Conservation (phyloP, 2,888 invertebrate species). For the Ectemnius cavifrons region DNA sequence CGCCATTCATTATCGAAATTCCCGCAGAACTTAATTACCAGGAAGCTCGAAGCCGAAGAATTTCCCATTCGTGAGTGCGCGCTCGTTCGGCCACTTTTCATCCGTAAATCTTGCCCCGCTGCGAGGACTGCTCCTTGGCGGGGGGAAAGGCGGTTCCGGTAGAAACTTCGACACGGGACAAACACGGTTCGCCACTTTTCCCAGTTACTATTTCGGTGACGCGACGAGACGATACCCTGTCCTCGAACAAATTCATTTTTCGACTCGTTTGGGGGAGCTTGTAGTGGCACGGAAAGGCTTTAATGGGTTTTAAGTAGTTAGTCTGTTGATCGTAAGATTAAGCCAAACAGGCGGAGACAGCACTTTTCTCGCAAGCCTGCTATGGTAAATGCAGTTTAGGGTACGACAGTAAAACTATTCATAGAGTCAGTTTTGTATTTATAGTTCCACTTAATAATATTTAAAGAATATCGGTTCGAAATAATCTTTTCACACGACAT, state of each 20-base stretch:
- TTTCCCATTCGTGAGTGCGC: slow-evolving; percentile 31
- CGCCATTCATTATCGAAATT: slow-evolving; percentile 49
- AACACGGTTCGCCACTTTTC: slow-evolving; percentile 56
- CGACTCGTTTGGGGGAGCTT: slow-evolving; percentile 19
- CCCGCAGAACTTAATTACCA: slow-evolving; percentile 53
- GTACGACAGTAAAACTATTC: too few species aligned
- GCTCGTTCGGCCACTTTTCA: slow-evolving; percentile 36
- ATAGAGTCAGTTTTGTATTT: too few species aligned
- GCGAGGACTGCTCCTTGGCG: not conserved
- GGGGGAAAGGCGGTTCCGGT: slow-evolving; percentile 5
- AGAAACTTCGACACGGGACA: slow-evolving; percentile 26
- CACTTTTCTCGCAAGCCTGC: too few species aligned
- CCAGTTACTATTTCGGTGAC: slow-evolving; percentile 40
- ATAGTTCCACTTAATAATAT: too few species aligned
- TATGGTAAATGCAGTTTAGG: too few species aligned
- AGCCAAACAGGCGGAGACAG: too few species aligned
- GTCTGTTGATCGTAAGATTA: not conserved
- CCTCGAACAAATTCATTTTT: slow-evolving; percentile 53
- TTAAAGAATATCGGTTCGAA: too few species aligned
- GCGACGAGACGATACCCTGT: slow-evolving; percentile 22
- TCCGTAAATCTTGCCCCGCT: slow-evolving; percentile 43
- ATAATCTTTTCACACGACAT: too few species aligned
- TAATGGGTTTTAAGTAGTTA: slow-evolving; percentile 56
- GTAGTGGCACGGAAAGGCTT: slow-evolving; percentile 34
- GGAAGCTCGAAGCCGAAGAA: slow-evolving; percentile 41